Evolutionary conservation across 2,888 invertebrate species (phyloP), one percentile per base, ranked within the genome.

Genomic region (Deilephila porcellus): DNA sequence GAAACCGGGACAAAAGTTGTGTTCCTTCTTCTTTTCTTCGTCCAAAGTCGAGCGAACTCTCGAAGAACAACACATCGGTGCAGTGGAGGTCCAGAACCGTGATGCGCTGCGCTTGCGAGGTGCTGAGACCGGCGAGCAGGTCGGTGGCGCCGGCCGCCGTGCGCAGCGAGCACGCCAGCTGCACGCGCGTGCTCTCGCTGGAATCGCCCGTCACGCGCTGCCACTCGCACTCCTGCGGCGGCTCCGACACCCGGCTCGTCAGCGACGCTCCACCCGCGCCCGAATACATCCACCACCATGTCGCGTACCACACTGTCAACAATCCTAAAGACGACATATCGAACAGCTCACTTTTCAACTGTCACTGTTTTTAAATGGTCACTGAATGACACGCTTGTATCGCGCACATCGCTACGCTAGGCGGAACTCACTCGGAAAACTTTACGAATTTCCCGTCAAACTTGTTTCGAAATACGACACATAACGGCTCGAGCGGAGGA

Each of bases 161-260:
- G 81, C 96, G 94, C 81, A 97, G 93, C 81, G 95, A 95, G 90
- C 97, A 97, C 70, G 96, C 95, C 81, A 97, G 94, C 85, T 95
- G 95, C 79, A 95, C 94, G 90, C 95, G 86, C 89, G 95, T 89
- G 88, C 95, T 87, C 89, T 95, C 95, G 87, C 95, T 95, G 78
- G 91, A 91, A 83, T 91, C 94, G 75, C 93, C 93, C 74, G 94
- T 94, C 85, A 94, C 94, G 75, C 95, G 94, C 88, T 95, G 95
- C 97, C 97, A 97, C 89, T 96, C 96, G 92, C 97, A 97, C 89
- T 97, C 97, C 89, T 95, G 96, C 78, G 97, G 97, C 75, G 96
- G 96, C 88, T 96, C 96, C 82, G 96, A 96, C 86, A 95, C 93
- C 78, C 95, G 93, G 80, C 93, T 93, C 79, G 94, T 94, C 87